Evolutionary conservation across 53 echinoderm and acorn worm species (phyloP).

Genomic region (Pentamera pediparva): DNA sequence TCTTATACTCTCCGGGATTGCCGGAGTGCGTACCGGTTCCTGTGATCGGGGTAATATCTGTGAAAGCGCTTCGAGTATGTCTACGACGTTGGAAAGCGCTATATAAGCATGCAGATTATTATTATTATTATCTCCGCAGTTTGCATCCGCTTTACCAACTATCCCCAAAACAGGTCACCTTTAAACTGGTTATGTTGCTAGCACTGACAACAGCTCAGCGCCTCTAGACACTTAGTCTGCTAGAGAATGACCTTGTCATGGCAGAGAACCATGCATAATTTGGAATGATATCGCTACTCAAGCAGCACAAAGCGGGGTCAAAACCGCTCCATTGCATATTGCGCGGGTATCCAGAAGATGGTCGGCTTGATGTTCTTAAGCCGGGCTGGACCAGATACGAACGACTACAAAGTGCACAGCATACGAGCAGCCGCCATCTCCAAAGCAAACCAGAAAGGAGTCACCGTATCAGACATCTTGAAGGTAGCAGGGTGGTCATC

Average conservation of each 20-base stretch:
- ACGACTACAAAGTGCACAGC: too few species aligned
- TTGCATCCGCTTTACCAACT: neutral
- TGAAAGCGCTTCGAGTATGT: too few species aligned
- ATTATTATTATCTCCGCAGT: neutral
- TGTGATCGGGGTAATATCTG: too few species aligned
- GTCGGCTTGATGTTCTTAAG: neutral
- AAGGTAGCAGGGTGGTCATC: too few species aligned
- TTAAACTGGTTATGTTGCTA: neutral
- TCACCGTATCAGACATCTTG: neutral
- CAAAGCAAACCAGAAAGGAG: neutral
- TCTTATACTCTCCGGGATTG: too few species aligned
- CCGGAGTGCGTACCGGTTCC: too few species aligned
- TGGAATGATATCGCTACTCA: neutral
- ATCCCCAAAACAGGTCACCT: neutral
- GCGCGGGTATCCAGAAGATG: neutral
- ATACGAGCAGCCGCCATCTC: neutral
- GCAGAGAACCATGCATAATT: neutral
- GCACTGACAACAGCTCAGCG: neutral
- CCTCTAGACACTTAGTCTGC: neutral
- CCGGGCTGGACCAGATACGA: neutral
- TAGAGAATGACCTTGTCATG: neutral
- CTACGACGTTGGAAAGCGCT: too few species aligned
- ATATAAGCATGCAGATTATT: too few species aligned
- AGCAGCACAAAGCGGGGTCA: neutral
- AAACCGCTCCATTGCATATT: neutral